These are phyloP conservation scores for Xerus rutilus DNA, from an alignment of 2,797 vertebrate species.

Conservation along the genomic window DNA sequence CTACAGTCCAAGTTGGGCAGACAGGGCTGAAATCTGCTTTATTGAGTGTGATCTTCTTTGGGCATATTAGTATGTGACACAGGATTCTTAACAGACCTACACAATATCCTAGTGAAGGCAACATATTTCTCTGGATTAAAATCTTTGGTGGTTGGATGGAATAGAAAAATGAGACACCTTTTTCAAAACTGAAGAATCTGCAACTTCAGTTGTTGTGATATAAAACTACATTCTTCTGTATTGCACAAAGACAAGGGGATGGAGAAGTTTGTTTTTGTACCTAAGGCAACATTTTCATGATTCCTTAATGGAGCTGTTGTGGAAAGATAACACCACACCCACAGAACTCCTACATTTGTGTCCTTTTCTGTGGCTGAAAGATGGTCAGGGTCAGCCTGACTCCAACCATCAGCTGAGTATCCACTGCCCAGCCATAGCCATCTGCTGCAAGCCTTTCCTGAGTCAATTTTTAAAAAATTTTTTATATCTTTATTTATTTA, in stretches of 20 bases:
- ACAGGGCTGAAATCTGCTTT: conserved; percentile 2
- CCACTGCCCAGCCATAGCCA: too few relatives aligned
- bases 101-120: conserved; percentile 94
- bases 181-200: conserved; percentile 92
- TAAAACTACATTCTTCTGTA: conserved; percentile 96
- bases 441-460: background rate
- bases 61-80: conserved; percentile 47
- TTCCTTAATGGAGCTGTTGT: conserved; percentile 90
- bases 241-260: conserved; percentile 94
- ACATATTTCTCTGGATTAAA: conserved; percentile 99
- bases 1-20: background rate
- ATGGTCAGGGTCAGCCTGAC: conserved; percentile 78
- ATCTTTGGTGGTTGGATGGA: conserved; percentile 93
- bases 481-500: too few relatives aligned
- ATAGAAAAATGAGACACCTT: conserved; percentile 97
- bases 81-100: conserved; percentile 91
- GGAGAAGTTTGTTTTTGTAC: conserved; percentile 89
- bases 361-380: conserved; percentile 94
- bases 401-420: too few relatives aligned
- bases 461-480: background rate
- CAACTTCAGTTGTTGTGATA: conserved; percentile 94
- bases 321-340: conserved; percentile 98
- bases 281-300: conserved; percentile 96
- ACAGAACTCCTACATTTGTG: conserved; percentile 95
- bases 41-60: background rate